Base-by-base conservation (phyloP, 1,140 invertebrate genomes). In the Dolichoris vasculosae region DNA sequence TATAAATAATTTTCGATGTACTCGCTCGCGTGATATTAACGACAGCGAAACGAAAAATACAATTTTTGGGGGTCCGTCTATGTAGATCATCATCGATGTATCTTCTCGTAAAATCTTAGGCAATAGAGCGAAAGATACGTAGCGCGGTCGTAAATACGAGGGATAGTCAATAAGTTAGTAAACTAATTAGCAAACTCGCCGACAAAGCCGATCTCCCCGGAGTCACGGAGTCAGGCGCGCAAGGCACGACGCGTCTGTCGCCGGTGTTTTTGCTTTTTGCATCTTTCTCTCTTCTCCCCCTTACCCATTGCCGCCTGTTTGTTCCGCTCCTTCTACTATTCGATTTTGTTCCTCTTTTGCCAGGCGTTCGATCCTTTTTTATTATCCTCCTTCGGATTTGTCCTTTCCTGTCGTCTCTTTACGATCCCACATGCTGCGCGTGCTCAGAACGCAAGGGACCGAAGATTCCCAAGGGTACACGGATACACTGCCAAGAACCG, bases 171-270 rank as follows among this genome's bases (percentile, higher is more conserved):
- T 93, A 93, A 93, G 91, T 92, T 92, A 92, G 92, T 93, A 93
- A 93, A 93, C 92, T 93, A 93, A 93, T 93, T 93, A 93, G 92
- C 91, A 88, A 87, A 43, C 90, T 88, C 92, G 92, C 93, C 92
- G 93, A 92, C 93, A 93, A 93, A 93, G 92, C 87, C 87, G 87
- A 90, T 88, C 88, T 90, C 88, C 86, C 88, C 86, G 82, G 84
- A 87, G 88, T 88, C 87, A 82, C 86, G 82, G 84, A 87, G 88
- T 88, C 87, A 82, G 78, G 76, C 84, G 84, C 85, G 86, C 81
- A 82, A 83, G 88, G 89, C 88, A 89, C 83, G 88, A 80, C 86
- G 89, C 87, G 89, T 90, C 89, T 89, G 89, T 91, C 88, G 90
- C 86, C 89, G 78, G 85, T 85, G 89, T 93, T 93, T 92, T 93